Conservation (phyloP, 2,888 invertebrate genomes). For the Nasonovia ribisnigri region DNA sequence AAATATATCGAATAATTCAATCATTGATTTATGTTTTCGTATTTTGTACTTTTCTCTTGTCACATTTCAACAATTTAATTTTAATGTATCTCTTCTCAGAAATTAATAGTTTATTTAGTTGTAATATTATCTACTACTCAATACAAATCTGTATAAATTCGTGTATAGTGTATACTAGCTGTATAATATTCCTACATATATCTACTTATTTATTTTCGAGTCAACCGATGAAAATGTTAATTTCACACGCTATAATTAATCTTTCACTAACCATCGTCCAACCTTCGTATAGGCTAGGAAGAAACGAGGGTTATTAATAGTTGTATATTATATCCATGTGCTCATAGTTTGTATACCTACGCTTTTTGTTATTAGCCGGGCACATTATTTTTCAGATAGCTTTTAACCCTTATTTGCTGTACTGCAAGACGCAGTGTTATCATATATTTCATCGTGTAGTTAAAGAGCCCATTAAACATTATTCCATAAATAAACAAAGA, state of each 20-base stretch:
- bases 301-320: background rate
- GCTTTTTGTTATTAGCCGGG: background rate
- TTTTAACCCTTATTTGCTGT: slow-evolving; percentile 15
- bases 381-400: slow-evolving; percentile 13
- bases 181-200: too few species aligned
- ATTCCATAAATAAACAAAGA: background rate
- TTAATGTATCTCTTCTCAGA: background rate
- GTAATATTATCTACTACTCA: background rate
- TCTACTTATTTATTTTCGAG: background rate
- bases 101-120: background rate
- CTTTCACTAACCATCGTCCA: background rate
- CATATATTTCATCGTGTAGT: background rate
- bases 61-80: background rate
- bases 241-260: background rate
- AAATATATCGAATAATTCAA: background rate
- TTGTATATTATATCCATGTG: background rate
- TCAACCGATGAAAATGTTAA: background rate
- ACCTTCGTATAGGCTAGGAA: background rate
- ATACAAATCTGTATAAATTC: background rate
- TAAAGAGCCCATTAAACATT: background rate
- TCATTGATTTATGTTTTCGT: background rate
- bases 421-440: background rate
- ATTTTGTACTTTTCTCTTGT: background rate
- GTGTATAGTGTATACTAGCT: too few species aligned
- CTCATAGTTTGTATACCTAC: background rate